Evolutionary conservation across 2,888 invertebrate genomes (phyloP), one percentile per base, ranked within the genome.

Genomic region (Amphipyra tragopoginis): DNA sequence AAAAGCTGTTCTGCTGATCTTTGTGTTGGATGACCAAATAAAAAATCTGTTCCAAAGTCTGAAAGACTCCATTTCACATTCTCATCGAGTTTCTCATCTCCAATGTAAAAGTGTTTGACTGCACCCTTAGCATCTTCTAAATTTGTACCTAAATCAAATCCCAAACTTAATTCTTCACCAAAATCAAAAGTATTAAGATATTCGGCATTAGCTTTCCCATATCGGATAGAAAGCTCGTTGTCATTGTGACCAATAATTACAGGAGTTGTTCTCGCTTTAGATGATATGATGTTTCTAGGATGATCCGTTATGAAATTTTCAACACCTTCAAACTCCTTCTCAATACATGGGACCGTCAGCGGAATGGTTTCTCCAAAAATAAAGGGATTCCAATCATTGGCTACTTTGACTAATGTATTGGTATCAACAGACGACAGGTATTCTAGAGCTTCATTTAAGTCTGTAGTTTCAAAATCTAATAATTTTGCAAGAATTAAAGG

Each of bases 161-260:
- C 50, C 33, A 61, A 26, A 5, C 15, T 26, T 21, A 66, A n/a
- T 15, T 0, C 2, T 3, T 34, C 10, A 10, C 5, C 38, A 14
- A 67, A 66, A 13, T 26, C 29, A 4, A 50, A 67, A 4, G 0
- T 0, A 10, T 47, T 26, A 14, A 54, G 50, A 47, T 13, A 50
- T 26, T 60, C 38, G 0, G 42, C 21, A 42, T 15, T 6, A 15
- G 8, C 36, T 1, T 40, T 43, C 4, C 40, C 61, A n/a, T 45
- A 15, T 1, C 14, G 36, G 0, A 52, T 5, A 7, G 51, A 65
- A 6, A 55, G 11, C 6, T 74, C 74, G 5, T 70, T 42, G 11
- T 50, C 15, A 13, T 62, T 73, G 14, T 61, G 42, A 26, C 74
- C 73, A 40, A 74, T 64, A 7, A 74, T 59, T 1, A 74, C 45